Conservation (phyloP, 2,113 vertebrate species). For the Grammomys dolichurus region DNA sequence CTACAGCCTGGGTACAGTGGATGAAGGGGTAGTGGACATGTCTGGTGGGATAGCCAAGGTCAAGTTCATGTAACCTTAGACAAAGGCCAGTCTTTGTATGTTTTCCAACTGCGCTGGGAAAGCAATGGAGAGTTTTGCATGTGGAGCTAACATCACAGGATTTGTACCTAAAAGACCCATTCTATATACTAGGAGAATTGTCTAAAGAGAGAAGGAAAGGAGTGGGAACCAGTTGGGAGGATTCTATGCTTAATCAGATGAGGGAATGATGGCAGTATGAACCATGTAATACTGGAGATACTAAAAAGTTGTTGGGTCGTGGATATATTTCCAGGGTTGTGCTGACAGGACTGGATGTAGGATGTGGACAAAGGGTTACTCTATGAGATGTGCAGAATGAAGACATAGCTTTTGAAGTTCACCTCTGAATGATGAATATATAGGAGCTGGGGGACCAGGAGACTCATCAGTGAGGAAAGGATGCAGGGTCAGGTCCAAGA, state of each 20-base stretch:
- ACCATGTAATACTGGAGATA: not conserved
- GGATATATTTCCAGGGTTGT: not conserved
- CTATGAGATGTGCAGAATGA: not conserved
- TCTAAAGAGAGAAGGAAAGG: not conserved
- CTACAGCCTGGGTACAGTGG: not conserved
- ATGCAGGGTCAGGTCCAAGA: not conserved
- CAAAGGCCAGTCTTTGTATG: not conserved
- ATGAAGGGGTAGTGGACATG: not conserved
- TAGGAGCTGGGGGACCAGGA: too few species aligned
- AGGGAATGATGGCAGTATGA: not conserved
- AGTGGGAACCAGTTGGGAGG: not conserved
- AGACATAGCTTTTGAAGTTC: not conserved
- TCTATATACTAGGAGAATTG: not conserved
- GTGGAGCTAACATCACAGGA: not conserved
- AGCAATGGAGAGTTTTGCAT: not conserved
- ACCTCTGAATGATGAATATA: not conserved
- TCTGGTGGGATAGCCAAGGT: not conserved
- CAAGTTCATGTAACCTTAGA: not conserved
- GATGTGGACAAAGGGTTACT: not conserved
- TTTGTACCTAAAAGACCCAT: not conserved
- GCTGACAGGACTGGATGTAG: not conserved
- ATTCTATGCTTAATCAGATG: not conserved
- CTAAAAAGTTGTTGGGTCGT: not conserved
- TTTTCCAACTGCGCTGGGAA: not conserved
- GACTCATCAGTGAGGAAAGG: too few species aligned